Evolutionary conservation across 2,113 vertebrate species (phyloP).

Genomic region (Cavia aperea): DNA sequence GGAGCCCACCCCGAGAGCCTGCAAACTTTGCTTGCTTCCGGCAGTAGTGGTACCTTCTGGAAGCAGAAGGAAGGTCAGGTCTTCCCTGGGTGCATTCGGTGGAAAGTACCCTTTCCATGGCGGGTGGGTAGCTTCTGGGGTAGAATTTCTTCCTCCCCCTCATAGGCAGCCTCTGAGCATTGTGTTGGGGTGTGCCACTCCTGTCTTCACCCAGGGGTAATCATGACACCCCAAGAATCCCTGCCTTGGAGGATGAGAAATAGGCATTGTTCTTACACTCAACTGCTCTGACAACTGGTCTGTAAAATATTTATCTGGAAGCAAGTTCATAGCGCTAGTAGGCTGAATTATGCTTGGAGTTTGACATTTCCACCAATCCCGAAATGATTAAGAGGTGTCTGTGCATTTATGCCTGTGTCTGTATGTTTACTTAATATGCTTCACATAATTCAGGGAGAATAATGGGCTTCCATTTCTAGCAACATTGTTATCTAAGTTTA

Average conservation of each 20-base stretch:
- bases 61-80: not conserved
- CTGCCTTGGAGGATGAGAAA: not conserved
- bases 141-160: not conserved
- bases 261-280: not conserved
- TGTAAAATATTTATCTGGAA: not conserved
- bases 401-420: not conserved
- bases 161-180: not conserved
- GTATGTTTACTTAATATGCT: not conserved
- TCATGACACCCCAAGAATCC: not conserved
- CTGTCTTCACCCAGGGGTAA: not conserved
- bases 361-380: not conserved
- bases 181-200: not conserved
- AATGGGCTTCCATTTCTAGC: conserved; percentile 15
- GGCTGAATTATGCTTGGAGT: conserved; percentile 22
- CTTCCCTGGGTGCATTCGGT: not conserved
- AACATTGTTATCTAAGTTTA: conserved; percentile 1
- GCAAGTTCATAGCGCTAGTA: not conserved
- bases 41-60: not conserved
- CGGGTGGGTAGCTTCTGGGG: not conserved
- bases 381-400: not conserved
- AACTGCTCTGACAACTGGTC: not conserved
- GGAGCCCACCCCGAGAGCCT: not conserved
- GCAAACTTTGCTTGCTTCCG: not conserved
- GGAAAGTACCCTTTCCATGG: not conserved
- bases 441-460: not conserved